phyloP scores from a whole-genome alignment of 2,888 invertebrate species.

The Pocota personata region DNA sequence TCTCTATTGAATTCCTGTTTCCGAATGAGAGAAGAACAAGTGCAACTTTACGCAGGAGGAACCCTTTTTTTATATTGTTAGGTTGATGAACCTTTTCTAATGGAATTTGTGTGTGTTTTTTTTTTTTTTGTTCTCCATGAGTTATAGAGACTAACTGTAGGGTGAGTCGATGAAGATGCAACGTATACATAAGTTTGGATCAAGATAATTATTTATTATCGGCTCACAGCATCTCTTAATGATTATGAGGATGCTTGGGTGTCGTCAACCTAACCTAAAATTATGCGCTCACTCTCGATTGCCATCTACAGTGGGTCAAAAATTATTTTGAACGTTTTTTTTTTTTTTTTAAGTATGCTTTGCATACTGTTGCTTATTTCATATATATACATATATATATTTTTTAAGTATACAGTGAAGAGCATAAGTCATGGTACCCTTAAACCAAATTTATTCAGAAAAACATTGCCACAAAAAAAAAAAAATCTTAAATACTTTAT shows the following conservation, averaged over 20 bases:
- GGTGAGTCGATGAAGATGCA: not conserved
- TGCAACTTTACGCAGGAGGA: constrained; percentile 34
- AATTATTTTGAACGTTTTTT: not conserved
- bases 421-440: too few species aligned
- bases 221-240: constrained; percentile 32
- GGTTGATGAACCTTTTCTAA: constrained; percentile 71
- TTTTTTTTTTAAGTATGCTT: not conserved
- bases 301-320: constrained; percentile 50
- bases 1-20: constrained; percentile 65
- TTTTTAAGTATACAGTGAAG: too few species aligned
- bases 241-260: constrained; percentile 47
- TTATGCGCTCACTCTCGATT: constrained; percentile 44
- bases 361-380: not conserved
- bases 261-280: constrained; percentile 66
- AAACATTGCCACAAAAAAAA: too few species aligned
- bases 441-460: too few species aligned
- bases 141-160: not conserved
- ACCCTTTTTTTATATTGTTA: constrained; percentile 30
- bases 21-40: constrained; percentile 31
- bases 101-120: constrained; percentile 61
- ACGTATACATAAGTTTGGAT: not conserved
- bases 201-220: constrained; percentile 21
- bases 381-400: too few species aligned
- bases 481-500: too few species aligned
- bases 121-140: not conserved